These are phyloP conservation scores for Drosophila auraria DNA, from an alignment of 1,140 invertebrate genomes.

Conservation along the genomic window DNA sequence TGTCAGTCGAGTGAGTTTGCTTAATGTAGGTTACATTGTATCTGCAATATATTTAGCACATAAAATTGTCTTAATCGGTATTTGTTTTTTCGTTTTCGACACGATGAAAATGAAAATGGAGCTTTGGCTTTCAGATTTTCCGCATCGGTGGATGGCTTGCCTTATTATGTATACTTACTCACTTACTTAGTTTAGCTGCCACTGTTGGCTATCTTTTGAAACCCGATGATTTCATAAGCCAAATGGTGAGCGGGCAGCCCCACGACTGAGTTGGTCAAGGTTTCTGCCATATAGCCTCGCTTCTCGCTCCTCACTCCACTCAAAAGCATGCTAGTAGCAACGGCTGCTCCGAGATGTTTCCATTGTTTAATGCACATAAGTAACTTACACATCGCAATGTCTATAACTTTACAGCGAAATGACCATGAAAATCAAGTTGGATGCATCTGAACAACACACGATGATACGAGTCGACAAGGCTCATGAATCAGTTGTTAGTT, in stretches of 20 bases:
- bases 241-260: conserved; percentile 30
- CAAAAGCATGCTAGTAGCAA: neutral
- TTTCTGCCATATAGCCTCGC: conserved; percentile 53
- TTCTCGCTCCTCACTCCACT: conserved; percentile 1
- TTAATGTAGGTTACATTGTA: conserved; percentile 9
- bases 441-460: conserved; percentile 32
- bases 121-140: conserved; percentile 72
- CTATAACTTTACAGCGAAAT: conserved; percentile 49
- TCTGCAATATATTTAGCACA: conserved; percentile 15
- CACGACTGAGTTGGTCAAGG: conserved; percentile 73
- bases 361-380: conserved; percentile 58
- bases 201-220: conserved; percentile 69
- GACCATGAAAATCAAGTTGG: conserved; percentile 52
- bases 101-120: conserved; percentile 1
- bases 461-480: neutral
- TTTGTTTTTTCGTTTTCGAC: conserved; percentile 16
- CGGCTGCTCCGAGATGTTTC: conserved; percentile 50
- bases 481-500: conserved; percentile 3
- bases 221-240: conserved; percentile 64
- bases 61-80: conserved; percentile 25
- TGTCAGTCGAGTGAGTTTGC: conserved; percentile 11
- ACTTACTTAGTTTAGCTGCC: conserved; percentile 31
- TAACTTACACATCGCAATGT: conserved; percentile 51
- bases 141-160: conserved; percentile 55
- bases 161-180: conserved; percentile 31